Base-by-base conservation (phyloP, 2,888 invertebrate genomes). In the Dioctria rufipes region DNA sequence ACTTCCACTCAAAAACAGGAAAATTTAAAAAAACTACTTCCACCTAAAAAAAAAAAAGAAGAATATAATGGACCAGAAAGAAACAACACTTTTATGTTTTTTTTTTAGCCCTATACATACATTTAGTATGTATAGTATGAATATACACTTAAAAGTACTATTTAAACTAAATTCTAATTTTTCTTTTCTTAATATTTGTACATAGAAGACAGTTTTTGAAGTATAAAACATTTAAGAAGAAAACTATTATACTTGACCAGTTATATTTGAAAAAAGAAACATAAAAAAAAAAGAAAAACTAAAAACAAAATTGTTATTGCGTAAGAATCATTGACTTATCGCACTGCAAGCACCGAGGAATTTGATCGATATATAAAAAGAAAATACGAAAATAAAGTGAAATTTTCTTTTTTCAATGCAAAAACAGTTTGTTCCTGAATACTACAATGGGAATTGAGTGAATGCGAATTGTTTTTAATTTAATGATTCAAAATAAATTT, bases 301-400 rank as follows among this genome's bases (percentile, higher is more conserved):
- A 25, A 25, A 25, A 43, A 63, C 8, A 42, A 25, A 49, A 78
- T 43, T 63, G 63, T 77, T 78, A 51, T 65, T 65, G 49, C 49
- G 49, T 78, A 78, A 65, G 63, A 25, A 63, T 60, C 60, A 83
- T 58, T 85, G 25, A 84, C 85, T 84, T 83, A 84, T 83, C 86
- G 88, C 89, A 89, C 88, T 89, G 89, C 89, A 89, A 88, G 89
- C 89, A 89, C 88, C 88, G 88, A 88, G 89, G 89, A 88, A 89
- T 89, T 89, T 89, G 88, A 88, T 88, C 87, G 83, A 82, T 84
- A 83, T 81, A 80, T 83, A 84, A 66, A 67, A 43, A 69, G 46
- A 77, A 78, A 46, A 65, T 40, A 43, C 79, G 81, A 80, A 75
- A 80, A 80, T 75, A 60, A 80, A 81, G 63, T 81, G 46, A 80